These are phyloP conservation scores for Anhinga rufa DNA, from an alignment of 2,113 vertebrate species.

Conservation along the genomic window DNA sequence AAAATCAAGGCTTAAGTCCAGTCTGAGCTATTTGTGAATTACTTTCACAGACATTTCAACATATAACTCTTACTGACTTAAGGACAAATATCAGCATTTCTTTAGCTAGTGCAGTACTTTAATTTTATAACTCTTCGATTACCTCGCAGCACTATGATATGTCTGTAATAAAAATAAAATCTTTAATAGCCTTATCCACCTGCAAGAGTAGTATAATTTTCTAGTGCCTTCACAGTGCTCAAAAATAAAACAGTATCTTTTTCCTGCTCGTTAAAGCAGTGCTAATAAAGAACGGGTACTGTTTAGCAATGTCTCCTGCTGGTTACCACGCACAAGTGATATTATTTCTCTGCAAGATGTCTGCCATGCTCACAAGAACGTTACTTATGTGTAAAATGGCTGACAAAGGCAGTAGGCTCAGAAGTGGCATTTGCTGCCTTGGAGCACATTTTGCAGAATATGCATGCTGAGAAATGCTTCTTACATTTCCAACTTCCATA, in stretches of 20 bases:
- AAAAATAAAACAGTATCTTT: background rate
- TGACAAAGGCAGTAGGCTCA: background rate
- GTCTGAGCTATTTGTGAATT: background rate
- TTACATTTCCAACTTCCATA: background rate
- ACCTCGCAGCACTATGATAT: background rate
- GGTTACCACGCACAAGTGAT: background rate
- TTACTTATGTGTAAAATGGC: constrained; percentile 9
- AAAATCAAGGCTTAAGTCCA: background rate
- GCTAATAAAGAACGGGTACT: background rate
- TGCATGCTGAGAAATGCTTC: background rate
- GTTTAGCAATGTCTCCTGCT: constrained; percentile 15
- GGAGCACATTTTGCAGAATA: background rate
- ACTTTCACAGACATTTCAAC: background rate
- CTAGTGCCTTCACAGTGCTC: background rate
- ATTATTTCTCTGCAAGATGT: constrained; percentile 29
- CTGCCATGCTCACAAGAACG: background rate
- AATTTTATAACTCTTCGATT: background rate
- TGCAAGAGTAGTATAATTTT: background rate
- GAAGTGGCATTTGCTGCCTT: background rate
- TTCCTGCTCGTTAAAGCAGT: background rate
- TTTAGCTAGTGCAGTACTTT: background rate
- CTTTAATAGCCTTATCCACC: background rate
- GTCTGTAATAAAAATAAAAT: background rate
- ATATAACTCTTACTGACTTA: background rate
- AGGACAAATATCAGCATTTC: background rate